These are phyloP conservation scores for Pangasius sanitwongsei DNA, from an alignment of 2,797 vertebrate species.

Conservation along the genomic window DNA sequence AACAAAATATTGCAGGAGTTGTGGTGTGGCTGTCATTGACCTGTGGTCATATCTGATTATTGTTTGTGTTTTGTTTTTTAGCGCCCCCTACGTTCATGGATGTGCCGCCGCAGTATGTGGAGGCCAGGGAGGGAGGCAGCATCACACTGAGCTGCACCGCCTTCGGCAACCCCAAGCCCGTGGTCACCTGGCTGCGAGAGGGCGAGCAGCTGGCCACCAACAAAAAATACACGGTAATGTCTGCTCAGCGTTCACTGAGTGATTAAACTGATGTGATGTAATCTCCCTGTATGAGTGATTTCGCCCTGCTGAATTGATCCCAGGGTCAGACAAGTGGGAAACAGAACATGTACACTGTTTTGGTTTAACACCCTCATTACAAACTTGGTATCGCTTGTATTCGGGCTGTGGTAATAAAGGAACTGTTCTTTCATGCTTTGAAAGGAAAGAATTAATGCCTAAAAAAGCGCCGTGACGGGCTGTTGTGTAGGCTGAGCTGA, in stretches of 20 bases:
- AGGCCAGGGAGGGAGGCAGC: constrained; percentile 94
- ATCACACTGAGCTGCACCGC: constrained; percentile 92
- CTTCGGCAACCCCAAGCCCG: constrained; percentile 97
- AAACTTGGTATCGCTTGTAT: background rate
- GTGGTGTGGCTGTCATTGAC: background rate
- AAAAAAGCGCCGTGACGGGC: constrained; percentile 9
- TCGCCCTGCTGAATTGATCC: background rate
- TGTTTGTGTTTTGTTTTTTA: constrained; percentile 62
- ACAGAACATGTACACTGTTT: constrained; percentile 14
- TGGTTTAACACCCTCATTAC: background rate
- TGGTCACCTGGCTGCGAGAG: constrained; percentile 95
- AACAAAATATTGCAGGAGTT: background rate
- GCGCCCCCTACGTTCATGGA: constrained; percentile 96
- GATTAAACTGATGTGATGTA: background rate
- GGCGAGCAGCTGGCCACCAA: constrained; percentile 85
- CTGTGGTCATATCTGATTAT: background rate
- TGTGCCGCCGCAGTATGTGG: constrained; percentile 95
- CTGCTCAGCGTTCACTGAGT: background rate
- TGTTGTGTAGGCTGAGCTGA: constrained; percentile 30
- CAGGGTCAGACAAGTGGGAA: background rate
- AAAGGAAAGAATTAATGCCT: constrained; percentile 27
- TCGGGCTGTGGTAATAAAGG: constrained; percentile 1
- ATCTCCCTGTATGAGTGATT: background rate
- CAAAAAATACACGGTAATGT: constrained; percentile 88
- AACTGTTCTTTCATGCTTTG: constrained; percentile 18